phyloP scores from a whole-genome alignment of 2,888 invertebrate genomes.

The Eupithecia pulchellata region DNA sequence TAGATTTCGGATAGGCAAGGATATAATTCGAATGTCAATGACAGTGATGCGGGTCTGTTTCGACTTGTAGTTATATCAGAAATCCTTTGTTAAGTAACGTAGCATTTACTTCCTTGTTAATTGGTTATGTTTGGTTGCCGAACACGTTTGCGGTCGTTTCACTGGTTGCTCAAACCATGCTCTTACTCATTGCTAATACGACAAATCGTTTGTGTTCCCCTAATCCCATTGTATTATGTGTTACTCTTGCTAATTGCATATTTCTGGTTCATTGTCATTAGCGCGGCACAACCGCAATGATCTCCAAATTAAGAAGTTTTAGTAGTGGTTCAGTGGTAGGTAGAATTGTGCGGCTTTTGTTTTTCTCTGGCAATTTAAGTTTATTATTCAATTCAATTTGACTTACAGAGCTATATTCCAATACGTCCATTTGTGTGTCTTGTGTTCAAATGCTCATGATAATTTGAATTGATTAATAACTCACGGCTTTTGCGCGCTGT shows the following conservation, averaged over 20 bases:
- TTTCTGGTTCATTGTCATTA: neutral
- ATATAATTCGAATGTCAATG: neutral
- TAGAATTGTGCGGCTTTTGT: neutral
- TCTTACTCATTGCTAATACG: neutral
- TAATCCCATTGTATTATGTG: conserved; percentile 7
- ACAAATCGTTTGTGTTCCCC: conserved; percentile 2
- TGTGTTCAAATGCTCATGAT: no score
- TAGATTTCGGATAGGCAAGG: neutral
- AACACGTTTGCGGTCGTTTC: neutral
- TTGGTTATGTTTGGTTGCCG: neutral
- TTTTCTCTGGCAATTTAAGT: no score
- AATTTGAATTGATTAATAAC: no score
- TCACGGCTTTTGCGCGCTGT: no score
- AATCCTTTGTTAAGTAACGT: conserved; percentile 3
- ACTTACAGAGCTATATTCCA: no score
- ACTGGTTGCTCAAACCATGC: neutral
- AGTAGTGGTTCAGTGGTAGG: neutral
- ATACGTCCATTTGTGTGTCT: no score
- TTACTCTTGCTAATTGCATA: neutral
- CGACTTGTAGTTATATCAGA: neutral
- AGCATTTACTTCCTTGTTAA: neutral
- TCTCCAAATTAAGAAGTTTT: neutral
- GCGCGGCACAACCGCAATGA: neutral
- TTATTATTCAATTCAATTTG: no score
- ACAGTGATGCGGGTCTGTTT: neutral